Conservation (phyloP, 2,113 vertebrate genomes). For the Chaetodon trifascialis region DNA sequence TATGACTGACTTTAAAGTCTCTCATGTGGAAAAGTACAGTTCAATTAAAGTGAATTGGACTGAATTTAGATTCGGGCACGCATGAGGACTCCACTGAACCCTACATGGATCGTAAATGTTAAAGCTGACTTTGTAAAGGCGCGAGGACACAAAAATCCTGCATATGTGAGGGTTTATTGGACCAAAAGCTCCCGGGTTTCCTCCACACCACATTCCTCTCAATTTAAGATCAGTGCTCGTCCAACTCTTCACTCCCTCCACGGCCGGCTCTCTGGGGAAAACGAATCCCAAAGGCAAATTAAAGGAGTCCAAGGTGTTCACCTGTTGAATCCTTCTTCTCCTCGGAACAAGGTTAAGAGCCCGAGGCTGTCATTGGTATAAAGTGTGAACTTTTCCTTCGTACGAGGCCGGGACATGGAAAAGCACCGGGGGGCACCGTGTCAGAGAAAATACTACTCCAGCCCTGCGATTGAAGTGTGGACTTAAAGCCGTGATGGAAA, state of each 20-base stretch:
- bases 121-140: background rate
- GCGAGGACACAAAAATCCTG: background rate
- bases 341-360: slow-evolving; percentile 55
- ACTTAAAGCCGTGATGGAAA: slow-evolving; percentile 54
- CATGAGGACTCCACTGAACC: background rate
- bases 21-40: background rate
- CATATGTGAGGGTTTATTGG: background rate
- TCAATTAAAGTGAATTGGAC: background rate
- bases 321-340: slow-evolving; percentile 57
- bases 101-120: background rate
- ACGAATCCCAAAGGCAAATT: slow-evolving; percentile 38
- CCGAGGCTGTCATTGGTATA: slow-evolving; percentile 43
- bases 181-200: background rate
- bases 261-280: background rate
- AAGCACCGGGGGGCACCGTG: slow-evolving; percentile 49
- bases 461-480: slow-evolving; percentile 47
- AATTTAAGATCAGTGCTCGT: background rate
- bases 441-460: slow-evolving; percentile 47
- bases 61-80: background rate
- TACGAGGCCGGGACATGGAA: slow-evolving; percentile 37
- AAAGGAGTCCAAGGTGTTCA: slow-evolving; percentile 51
- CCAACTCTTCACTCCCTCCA: background rate
- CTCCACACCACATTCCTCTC: slow-evolving; percentile 19
- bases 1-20: background rate
- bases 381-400: slow-evolving; percentile 58